These are phyloP conservation scores for Steinernema khuongi DNA, from an alignment of 1,140 invertebrate species.

Conservation along the genomic window DNA sequence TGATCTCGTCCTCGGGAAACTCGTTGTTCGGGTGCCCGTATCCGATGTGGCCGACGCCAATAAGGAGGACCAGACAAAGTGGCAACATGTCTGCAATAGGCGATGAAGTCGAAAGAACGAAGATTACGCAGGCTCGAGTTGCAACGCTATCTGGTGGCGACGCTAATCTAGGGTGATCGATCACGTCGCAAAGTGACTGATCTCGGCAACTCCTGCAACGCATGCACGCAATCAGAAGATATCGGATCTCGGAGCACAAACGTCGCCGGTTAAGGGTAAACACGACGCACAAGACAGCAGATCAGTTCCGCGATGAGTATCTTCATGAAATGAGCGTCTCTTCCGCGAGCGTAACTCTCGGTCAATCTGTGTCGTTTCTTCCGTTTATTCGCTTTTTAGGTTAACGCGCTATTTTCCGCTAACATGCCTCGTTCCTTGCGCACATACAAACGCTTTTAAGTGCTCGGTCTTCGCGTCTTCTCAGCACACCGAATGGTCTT, in stretches of 20 bases:
- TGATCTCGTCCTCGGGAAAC: constrained; percentile 31
- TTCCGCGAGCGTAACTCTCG: neutral
- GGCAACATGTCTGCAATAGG: neutral
- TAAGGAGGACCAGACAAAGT: neutral
- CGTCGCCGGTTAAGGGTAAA: neutral
- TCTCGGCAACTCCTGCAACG: neutral
- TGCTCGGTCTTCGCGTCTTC: too few relatives aligned
- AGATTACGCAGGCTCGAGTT: constrained; percentile 13
- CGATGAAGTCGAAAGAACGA: neutral
- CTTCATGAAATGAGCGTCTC: neutral
- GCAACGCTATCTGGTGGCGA: neutral
- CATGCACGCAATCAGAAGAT: neutral
- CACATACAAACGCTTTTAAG: too few relatives aligned
- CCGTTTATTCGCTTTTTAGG: constrained; percentile 7
- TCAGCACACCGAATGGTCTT: too few relatives aligned
- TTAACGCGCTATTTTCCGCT: constrained; percentile 7
- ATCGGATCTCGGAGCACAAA: neutral
- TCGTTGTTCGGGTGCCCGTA: constrained; percentile 14
- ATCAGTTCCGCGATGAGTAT: neutral
- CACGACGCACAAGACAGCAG: neutral
- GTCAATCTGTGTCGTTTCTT: constrained; percentile 9
- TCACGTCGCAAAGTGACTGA: neutral
- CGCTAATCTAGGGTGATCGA: neutral
- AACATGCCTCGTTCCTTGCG: neutral
- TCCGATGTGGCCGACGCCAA: constrained; percentile 3